These are phyloP conservation scores for Festucalex cinctus DNA, from an alignment of 2,113 vertebrate genomes.

Conservation along the genomic window DNA sequence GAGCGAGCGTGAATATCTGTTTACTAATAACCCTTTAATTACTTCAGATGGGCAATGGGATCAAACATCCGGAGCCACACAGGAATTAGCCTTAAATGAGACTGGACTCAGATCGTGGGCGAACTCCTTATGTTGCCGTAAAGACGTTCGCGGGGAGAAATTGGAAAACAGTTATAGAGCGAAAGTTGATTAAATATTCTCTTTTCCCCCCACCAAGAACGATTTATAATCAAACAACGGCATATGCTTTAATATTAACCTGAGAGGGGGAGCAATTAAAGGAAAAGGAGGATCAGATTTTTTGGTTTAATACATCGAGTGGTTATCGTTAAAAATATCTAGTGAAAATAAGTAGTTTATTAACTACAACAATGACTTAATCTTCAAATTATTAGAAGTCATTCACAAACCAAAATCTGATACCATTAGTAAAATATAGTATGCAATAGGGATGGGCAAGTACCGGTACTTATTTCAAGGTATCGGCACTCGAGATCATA, in stretches of 20 bases:
- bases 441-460: too few relatives aligned
- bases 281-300: background rate
- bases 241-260: conserved; percentile 30
- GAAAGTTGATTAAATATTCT: conserved; percentile 36
- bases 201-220: conserved; percentile 20
- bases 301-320: background rate
- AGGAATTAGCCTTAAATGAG: conserved; percentile 74
- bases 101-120: conserved; percentile 56
- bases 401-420: too few relatives aligned
- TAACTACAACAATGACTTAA: background rate
- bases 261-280: conserved; percentile 2
- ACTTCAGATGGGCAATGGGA: conserved; percentile 78
- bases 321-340: background rate
- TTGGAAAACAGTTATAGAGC: conserved; percentile 21
- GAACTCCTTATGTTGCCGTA: conserved; percentile 52
- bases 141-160: conserved; percentile 56
- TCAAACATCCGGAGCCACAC: conserved; percentile 71
- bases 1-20: conserved; percentile 79
- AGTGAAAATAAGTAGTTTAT: background rate
- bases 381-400: too few relatives aligned
- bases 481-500: too few relatives aligned
- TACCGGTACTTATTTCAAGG: too few relatives aligned
- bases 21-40: conserved; percentile 83
- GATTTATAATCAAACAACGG: conserved; percentile 31
- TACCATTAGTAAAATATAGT: too few relatives aligned